Base-by-base conservation (phyloP, 2,113 vertebrate genomes). In the Varanus salvator region DNA sequence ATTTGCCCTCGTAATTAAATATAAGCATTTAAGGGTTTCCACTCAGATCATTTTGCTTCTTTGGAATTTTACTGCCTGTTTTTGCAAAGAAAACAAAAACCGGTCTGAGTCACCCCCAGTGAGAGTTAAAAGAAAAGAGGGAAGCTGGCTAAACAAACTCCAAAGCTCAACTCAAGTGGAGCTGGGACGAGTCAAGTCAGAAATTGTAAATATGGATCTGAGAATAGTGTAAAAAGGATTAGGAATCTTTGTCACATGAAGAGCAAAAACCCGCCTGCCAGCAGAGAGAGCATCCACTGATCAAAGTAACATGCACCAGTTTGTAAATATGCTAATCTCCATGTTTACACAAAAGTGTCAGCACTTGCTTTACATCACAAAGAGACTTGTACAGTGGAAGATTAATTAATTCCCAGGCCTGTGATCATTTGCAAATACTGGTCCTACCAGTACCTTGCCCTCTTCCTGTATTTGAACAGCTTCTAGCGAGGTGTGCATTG, bases 1-100 rank as follows among this genome's bases (percentile, higher is more conserved):
- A 98, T 99, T 99, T 98, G 98, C 98, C 96, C 96, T 97, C 97
- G 97, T 98, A 98, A 98, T 98, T 98, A 98, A 98, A 98, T 95
- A 97, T 97, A 97, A 96, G 97, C 97, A 97, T 98, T 97, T 98
- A 97, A 96, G 97, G 97, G 95, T 97, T 97, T 97, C 97, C 97
- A 96, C 96, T 96, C 96, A 97, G 98, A 98, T 98, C 98, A 98
- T 98, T 98, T 38, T 98, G 97, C 97, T 97, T 97, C 97, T 97
- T 97, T 97, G 97, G 97, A 97, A 97, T 97, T 97, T 95, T 92
- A 94, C 96, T 95, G 95, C 95, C 91, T 94, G 95, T 23, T 96
- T 96, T 97, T 96, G 95, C 96, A 97, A 96, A 97, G 97, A 96
- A 97, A 97, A 89, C 82, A 71, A 71, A 52, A 29, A 29, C 38